Evolutionary conservation across 2,797 vertebrate species (phyloP).

Genomic region (Remorina albescens): DNA sequence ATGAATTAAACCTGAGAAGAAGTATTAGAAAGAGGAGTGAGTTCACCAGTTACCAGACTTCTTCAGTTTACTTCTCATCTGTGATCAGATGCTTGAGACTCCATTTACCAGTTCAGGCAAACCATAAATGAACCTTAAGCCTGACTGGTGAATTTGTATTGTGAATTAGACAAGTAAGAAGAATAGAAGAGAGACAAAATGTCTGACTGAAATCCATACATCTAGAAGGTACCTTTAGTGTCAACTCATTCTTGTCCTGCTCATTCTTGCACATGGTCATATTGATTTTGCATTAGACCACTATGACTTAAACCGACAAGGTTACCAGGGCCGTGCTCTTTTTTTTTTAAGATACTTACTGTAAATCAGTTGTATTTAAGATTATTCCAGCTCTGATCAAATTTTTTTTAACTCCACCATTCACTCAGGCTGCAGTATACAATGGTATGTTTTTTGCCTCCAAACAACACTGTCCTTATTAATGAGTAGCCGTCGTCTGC

Average conservation of each 20-base stretch:
- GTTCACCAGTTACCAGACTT: not conserved
- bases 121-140: not conserved
- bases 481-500: constrained; percentile 46
- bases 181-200: not conserved
- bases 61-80: not conserved
- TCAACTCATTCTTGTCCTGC: not conserved
- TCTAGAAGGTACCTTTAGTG: not conserved
- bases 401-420: constrained; percentile 5
- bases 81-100: not conserved
- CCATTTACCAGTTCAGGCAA: not conserved
- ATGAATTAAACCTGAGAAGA: not conserved
- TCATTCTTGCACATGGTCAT: not conserved
- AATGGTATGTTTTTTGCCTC: not conserved
- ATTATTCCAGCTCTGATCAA: not conserved
- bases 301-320: not conserved
- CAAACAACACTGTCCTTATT: constrained; percentile 44
- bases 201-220: constrained; percentile 1
- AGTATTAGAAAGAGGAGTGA: not conserved
- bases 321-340: constrained; percentile 1
- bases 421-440: not conserved
- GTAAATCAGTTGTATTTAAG: not conserved
- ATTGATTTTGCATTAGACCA: constrained; percentile 20
- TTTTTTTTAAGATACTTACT: too few relatives aligned
- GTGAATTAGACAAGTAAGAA: not conserved
- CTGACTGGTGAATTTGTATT: not conserved